Percentiles rank a stretch among this genome's conserved stretches.
These are phyloP conservation scores for Melanotaenia duboulayi DNA, from an alignment of 2,113 vertebrate genomes.

Conservation along the genomic window DNA sequence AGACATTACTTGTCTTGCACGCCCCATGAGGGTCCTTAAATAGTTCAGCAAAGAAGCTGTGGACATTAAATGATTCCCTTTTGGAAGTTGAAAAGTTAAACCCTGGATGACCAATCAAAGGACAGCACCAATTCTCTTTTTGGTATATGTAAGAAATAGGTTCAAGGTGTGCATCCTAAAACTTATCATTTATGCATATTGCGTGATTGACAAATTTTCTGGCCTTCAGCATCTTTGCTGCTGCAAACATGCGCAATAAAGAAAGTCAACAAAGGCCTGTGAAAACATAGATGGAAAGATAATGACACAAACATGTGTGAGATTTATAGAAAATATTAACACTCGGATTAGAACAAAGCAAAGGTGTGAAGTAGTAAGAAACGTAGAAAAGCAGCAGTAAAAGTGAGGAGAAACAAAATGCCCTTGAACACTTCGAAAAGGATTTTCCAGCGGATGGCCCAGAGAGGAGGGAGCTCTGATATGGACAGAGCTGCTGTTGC, in stretches of 20 bases:
- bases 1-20: background rate
- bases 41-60: background rate
- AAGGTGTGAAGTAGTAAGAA: background rate
- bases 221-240: slow-evolving; percentile 1
- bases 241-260: background rate
- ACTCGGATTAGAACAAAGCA: background rate
- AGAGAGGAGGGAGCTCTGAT: slow-evolving; percentile 46
- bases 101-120: background rate
- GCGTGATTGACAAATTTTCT: background rate
- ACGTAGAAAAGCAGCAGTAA: background rate
- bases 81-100: background rate
- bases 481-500: slow-evolving; percentile 45
- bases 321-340: background rate
- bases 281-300: background rate
- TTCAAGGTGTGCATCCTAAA: background rate
- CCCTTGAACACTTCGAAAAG: slow-evolving; percentile 65
- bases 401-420: slow-evolving; percentile 34
- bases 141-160: background rate
- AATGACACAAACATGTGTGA: background rate
- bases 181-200: background rate
- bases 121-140: background rate
- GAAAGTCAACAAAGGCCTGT: background rate
- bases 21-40: background rate
- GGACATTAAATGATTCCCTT: background rate
- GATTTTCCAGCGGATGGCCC: slow-evolving; percentile 59